Base-by-base conservation (phyloP, 1,140 invertebrate genomes). In the Papilio polyxenes region DNA sequence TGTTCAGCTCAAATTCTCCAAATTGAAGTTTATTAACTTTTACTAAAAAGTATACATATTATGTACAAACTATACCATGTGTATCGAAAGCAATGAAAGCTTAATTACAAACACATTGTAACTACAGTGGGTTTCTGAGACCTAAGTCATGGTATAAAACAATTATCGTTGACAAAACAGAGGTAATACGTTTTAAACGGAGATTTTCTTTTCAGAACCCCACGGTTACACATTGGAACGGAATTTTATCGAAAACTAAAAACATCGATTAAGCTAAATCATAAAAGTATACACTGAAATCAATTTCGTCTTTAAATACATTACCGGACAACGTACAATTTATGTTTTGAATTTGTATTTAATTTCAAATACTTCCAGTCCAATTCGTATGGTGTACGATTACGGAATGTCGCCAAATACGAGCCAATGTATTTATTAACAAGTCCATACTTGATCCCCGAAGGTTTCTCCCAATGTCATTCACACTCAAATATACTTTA, bases 391-490 rank as follows among this genome's bases (percentile, higher is more conserved):
- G 8, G 20, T 53, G 13, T 56, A 53, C 20, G 13, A 76, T 53
- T 49, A 77, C 49, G 49, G 49, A 77, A 77, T 31, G 10, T n/a
- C 9, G 23, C 75, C 75, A 77, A 77, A 77, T 77, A 51, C 49
- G 49, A 77, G 49, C 75, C 75, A 56, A 53, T 23, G 17, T 75
- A 49, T 74, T 44, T 31, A 76, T 51, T 51, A 56, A 51, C 44
- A 77, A 77, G 44, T 77, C 75, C 49, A 77, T 77, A 77, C 75
- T 77, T 77, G 75, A 77, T 53, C 49, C n/a, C 48, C 3, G 44
- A 77, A 77, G 75, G 75, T 77, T 75, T 75, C 74, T n/a, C 0
- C 17, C 74, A 49, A 75, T 75, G 74, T n/a, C 74, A 75, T 75
- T 75, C 17, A 75, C 48, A 49, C 48, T 75, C 40, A 49, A 48